Evolutionary conservation across 2,888 invertebrate genomes (phyloP), one percentile per base, ranked within the genome.

Genomic region (Melanchra persicariae): DNA sequence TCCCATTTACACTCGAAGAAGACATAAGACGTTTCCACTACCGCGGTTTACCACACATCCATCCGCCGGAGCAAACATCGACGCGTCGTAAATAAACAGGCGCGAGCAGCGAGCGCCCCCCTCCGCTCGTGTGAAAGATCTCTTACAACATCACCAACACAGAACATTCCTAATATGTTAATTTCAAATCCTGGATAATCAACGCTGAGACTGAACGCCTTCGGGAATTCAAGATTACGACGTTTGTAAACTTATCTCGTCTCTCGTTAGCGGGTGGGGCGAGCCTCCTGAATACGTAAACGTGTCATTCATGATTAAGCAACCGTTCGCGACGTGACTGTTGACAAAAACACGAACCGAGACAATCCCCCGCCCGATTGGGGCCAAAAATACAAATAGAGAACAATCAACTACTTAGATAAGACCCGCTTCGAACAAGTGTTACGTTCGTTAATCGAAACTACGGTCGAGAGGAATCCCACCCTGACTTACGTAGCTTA

Each of bases 171-270:
- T 92, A 93, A 92, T 92, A 94, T 93, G 95, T 93, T 95, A 94
- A 94, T 94, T 94, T 90, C 86, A 89, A 93, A 93, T 93, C 92
- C 93, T 89, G 92, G 92, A 94, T 94, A 95, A 94, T 94, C 93
- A 94, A 94, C 93, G 91, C 89, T 87, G 89, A 89, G 90, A 89
- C 91, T 88, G 89, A 90, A 89, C 91, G 91, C 93, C 91, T 93
- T 92, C 90, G 92, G 90, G 92, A 93, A 93, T 94, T 92, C 91
- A 91, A 93, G 92, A 92, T 93, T 92, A 91, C 92, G 90, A 92
- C 93, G 93, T 94, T 95, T 92, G 94, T 93, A 94, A 94, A 94
- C 93, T 95, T 94, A 94, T 94, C 95, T 93, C 92, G 94, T 92
- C 92, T 91, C 94, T 95, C 93, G 95, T 95, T 95, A 95, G 93